Evolutionary conservation across 1,140 invertebrate genomes (phyloP).

Genomic region (Rhagoletis zephyria): DNA sequence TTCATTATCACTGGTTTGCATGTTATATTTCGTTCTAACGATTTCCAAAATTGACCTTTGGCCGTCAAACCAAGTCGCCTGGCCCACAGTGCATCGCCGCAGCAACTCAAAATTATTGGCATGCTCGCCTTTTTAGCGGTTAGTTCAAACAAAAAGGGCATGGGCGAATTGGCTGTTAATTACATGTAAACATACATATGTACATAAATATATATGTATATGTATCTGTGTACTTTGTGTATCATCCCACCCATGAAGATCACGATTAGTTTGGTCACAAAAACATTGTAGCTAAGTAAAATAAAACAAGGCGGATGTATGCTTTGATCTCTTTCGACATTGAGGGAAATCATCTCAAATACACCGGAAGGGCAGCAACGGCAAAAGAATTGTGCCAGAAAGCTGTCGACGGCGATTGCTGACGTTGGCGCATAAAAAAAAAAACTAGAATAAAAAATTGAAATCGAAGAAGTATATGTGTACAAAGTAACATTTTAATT

Average conservation of each 20-base stretch:
- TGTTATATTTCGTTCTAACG: no score
- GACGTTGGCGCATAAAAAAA: no score
- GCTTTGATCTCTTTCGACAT: neutral
- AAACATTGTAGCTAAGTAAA: neutral
- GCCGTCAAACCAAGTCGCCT: no score
- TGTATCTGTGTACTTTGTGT: neutral
- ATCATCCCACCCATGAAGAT: neutral
- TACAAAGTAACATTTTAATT: neutral
- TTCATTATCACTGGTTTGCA: no score
- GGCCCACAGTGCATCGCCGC: no score
- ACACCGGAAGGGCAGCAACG: conserved; percentile 29
- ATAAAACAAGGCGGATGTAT: neutral
- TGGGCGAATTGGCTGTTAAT: neutral
- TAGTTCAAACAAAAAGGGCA: neutral
- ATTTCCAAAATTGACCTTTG: no score
- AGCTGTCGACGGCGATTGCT: neutral
- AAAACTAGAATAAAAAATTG: no score
- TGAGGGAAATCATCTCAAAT: neutral
- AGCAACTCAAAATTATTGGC: no score
- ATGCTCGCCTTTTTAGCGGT: no score
- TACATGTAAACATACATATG: neutral
- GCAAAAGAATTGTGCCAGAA: neutral
- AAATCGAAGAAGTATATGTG: no score
- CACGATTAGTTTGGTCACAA: neutral
- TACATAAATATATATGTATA: neutral